Evolutionary conservation across 2,888 invertebrate genomes (phyloP).

Genomic region (Lamellibrachia columna): DNA sequence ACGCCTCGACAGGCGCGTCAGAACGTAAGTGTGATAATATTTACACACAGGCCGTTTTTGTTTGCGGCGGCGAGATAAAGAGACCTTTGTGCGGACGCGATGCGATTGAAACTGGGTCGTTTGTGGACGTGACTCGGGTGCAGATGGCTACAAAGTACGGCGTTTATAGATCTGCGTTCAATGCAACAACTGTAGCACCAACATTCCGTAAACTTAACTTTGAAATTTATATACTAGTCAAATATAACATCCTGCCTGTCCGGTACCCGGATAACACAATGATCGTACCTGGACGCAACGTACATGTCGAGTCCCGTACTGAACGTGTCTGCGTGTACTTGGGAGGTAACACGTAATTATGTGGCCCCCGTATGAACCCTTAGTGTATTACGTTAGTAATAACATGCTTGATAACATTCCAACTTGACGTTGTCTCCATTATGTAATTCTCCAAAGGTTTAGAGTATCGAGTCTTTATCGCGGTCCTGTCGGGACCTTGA

Average conservation of each 20-base stretch:
- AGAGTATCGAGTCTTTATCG: not conserved
- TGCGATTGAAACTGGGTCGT: not conserved
- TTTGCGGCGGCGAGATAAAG: not conserved
- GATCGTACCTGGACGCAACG: no score
- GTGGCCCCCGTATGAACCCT: not conserved
- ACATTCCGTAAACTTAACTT: not conserved
- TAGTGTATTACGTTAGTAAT: not conserved
- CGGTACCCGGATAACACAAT: no score
- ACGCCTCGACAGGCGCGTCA: not conserved
- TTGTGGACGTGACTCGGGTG: not conserved
- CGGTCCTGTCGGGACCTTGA: not conserved
- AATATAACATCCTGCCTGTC: not conserved
- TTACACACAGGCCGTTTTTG: not conserved
- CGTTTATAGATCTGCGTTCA: not conserved
- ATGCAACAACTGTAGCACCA: not conserved
- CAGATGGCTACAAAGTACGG: not conserved
- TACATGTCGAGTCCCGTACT: not conserved
- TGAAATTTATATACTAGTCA: not conserved
- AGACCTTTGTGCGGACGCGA: not conserved
- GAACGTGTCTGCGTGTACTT: not conserved
- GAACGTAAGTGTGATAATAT: not conserved
- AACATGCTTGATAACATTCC: not conserved
- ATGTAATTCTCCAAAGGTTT: not conserved
- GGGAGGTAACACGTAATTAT: not conserved
- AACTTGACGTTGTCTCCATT: not conserved